These are phyloP conservation scores for Pipistrellus nathusii DNA, from an alignment of 2,797 vertebrate genomes.

Conservation along the genomic window DNA sequence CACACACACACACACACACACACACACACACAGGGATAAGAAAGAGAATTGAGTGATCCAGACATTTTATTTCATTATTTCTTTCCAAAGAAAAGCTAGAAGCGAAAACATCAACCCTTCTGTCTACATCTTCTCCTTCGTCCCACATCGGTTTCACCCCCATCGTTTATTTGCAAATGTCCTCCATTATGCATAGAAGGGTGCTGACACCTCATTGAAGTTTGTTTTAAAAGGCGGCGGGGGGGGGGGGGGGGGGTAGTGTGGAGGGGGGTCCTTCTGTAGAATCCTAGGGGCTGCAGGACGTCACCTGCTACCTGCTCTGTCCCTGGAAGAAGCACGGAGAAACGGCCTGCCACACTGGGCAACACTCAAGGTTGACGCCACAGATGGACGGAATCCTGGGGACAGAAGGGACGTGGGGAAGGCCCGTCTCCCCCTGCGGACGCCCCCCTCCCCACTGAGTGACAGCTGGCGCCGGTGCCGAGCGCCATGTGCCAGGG, in stretches of 20 bases:
- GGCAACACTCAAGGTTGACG: background rate
- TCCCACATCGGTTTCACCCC: slow-evolving; percentile 53
- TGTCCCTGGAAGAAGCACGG: background rate
- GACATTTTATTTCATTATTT: slow-evolving; percentile 14
- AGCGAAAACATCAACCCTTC: slow-evolving; percentile 64
- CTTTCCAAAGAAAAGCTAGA: slow-evolving; percentile 73
- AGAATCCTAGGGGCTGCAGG: background rate
- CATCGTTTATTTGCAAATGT: background rate
- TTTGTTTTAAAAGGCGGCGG: background rate
- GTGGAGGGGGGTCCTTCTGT: accelerated
- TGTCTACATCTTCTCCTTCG: slow-evolving; percentile 49
- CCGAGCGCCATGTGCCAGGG: background rate
- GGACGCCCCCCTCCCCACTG: background rate
- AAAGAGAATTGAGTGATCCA: slow-evolving; percentile 14
- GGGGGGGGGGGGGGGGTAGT: too few relatives aligned
- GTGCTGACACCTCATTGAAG: slow-evolving; percentile 32
- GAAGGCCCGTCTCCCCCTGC: background rate
- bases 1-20: background rate
- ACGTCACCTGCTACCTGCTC: background rate
- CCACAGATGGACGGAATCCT: background rate
- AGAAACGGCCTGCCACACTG: background rate
- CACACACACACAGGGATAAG: background rate
- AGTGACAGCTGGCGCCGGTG: slow-evolving; percentile 56
- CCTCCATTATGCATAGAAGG: background rate
- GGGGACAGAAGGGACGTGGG: background rate